Base-by-base conservation (phyloP, 2,113 vertebrate genomes). In the Typhlomys cinereus region DNA sequence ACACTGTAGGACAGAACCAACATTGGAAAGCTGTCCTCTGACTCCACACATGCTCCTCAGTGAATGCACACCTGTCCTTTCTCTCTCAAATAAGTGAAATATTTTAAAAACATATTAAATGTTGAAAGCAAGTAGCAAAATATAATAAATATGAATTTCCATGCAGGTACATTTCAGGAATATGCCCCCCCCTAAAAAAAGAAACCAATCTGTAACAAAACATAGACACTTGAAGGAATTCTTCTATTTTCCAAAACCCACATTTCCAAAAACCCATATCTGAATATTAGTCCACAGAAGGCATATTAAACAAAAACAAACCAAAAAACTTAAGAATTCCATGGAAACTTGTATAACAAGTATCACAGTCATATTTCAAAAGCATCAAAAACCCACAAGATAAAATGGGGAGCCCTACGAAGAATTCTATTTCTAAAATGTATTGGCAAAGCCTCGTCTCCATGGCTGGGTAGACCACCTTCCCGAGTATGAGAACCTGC, bases 161-260 rank as follows among this genome's bases (percentile, higher is more conserved):
- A 75, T 20, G 15, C 4, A 86, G 25, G 36, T 20, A 81, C 18
- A 92, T 21, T 71, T 80, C 29, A 80, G 39, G 29, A 89, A 91
- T 46, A 83, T 7, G n/a, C n/a, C n/a, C n/a, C 67, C 21, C 80
- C 48, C 29, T 44, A 46, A 85, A 95, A 92, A 88, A 25, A 85
- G n/a, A 81, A 86, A 88, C n/a, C n/a, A n/a, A n/a, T n/a, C n/a
- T n/a, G n/a, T n/a, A 61, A 39, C 50, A n/a, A n/a, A n/a, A 83
- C 20, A 31, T n/a, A n/a, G n/a, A n/a, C n/a, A n/a, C 62, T 71
- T 86, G 44, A 84, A 79, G 59, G 31, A 69, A 62, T 91, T 92
- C 48, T 88, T n/a, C 46, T n/a, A 54, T 17, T 87, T 85, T 74
- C 1, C 52, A 27, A 85, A 88, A 91, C 62, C n/a, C n/a, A 90